These are phyloP conservation scores for Hydriomena furcata DNA, from an alignment of 2,888 invertebrate genomes.

Conservation along the genomic window DNA sequence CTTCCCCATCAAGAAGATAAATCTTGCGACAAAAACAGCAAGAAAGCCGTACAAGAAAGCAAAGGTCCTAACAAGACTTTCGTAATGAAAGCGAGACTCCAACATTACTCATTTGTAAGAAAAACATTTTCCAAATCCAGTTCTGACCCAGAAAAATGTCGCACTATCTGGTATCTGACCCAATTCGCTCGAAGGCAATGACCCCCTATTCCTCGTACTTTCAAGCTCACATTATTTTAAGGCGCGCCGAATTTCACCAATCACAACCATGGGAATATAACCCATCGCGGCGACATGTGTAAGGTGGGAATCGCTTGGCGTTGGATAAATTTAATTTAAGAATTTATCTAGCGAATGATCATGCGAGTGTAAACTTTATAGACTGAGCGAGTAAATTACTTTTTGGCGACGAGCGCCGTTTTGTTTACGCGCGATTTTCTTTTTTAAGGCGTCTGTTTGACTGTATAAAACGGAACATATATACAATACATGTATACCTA, in stretches of 20 bases:
- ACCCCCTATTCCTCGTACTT: slow-evolving; percentile 54
- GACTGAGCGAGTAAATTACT: slow-evolving; percentile 68
- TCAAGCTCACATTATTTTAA: slow-evolving; percentile 70
- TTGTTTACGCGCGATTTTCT: slow-evolving; percentile 40
- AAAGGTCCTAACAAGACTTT: slow-evolving; percentile 26
- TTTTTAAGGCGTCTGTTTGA: slow-evolving; percentile 41
- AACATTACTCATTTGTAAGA: slow-evolving; percentile 62
- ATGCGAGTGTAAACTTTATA: slow-evolving; percentile 77
- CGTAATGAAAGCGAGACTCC: slow-evolving; percentile 38
- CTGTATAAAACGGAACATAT: slow-evolving; percentile 22
- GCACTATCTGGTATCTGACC: slow-evolving; percentile 66
- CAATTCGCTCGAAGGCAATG: slow-evolving; percentile 63
- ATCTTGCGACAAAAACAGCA: slow-evolving; percentile 27
- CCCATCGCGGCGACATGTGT: slow-evolving; percentile 38
- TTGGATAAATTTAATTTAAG: slow-evolving; percentile 70
- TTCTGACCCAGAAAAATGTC: slow-evolving; percentile 66
- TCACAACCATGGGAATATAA: slow-evolving; percentile 43
- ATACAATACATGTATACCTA: too few species aligned
- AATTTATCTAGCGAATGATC: slow-evolving; percentile 79
- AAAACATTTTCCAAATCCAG: slow-evolving; percentile 59
- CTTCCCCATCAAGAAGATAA: slow-evolving; percentile 17
- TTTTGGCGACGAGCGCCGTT: slow-evolving; percentile 49
- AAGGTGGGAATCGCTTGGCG: slow-evolving; percentile 47
- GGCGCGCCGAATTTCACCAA: slow-evolving; percentile 55
- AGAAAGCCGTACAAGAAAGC: slow-evolving; percentile 15